Base-by-base conservation (phyloP, 2,797 vertebrate genomes). In the Catamblyrhynchus diadema region DNA sequence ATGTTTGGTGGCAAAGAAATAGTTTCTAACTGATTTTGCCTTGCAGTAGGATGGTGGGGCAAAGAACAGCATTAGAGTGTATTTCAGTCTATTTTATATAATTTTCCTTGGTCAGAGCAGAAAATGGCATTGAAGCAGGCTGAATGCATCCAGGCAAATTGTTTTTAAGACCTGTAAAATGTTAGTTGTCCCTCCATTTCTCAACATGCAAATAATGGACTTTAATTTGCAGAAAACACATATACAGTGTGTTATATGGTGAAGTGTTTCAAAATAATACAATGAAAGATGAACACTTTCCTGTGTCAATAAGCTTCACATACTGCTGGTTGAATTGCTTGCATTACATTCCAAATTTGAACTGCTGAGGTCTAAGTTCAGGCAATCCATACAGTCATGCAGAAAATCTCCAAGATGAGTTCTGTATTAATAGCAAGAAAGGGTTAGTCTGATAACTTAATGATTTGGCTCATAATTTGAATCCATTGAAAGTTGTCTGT, bases 401-500 rank as follows among this genome's bases (percentile, higher is more conserved):
- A 5, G 95, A 98, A 98, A 98, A 97, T 97, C 95, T 97, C 79
- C 51, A 93, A 96, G 93, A 97, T 96, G 95, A 96, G 81, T 97
- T 97, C 94, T 97, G 84, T 97, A 97, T 96, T 97, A 97, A 97
- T 93, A 97, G 89, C 66, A 92, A 93, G 95, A 97, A 95, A 96
- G 88, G 96, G 75, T 95, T 85, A 96, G 94, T 94, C 96, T 88
- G 66, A 72, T 95, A 83, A 44, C 92, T 97, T 97, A 97, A 98
- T 97, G 97, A 97, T 97, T 91, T 97, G 92, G 59, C 56, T 96
- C 83, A 93, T 97, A 97, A 97, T 97, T 97, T 97, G 97, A 97
- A 98, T 97, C 96, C 93, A 97, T 90, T 97, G 90, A 97, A 98
- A 98, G 81, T 56, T 95, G 91, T 95, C 93, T 95, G 66, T 97